Conservation (phyloP, 1,140 invertebrate genomes). For the Palaemon carinicauda region DNA sequence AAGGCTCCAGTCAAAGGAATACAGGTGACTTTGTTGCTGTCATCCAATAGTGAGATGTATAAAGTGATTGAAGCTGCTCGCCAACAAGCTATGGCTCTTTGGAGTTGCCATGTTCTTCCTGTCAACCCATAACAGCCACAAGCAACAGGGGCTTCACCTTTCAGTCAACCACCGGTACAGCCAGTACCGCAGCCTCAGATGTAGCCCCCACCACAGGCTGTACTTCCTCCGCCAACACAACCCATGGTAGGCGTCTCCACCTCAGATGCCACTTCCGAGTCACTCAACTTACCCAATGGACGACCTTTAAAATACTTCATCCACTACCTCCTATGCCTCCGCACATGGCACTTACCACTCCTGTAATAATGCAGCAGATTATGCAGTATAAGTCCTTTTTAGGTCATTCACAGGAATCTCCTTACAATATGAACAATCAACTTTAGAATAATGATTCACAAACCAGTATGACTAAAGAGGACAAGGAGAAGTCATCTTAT, state of each 20-base stretch:
- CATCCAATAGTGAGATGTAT: slow-evolving; percentile 95
- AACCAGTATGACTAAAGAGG: background rate
- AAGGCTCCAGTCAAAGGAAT: slow-evolving; percentile 89
- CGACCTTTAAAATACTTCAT: background rate
- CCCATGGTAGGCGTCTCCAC: background rate
- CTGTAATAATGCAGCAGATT: background rate
- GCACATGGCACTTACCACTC: background rate
- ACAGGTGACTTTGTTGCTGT: slow-evolving; percentile 86
- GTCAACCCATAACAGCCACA: slow-evolving; percentile 43
- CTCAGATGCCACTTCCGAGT: background rate
- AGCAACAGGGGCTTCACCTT: background rate
- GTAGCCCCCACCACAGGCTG: background rate
- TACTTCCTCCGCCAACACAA: background rate
- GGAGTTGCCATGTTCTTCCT: slow-evolving; percentile 51
- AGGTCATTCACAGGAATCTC: no score
- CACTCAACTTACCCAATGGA: slow-evolving; percentile 6
- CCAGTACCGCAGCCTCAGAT: background rate
- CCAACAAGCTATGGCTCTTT: slow-evolving; percentile 69
- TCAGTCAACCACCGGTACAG: background rate
- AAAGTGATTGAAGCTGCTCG: slow-evolving; percentile 87
- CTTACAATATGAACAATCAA: no score
- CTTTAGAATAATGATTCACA: background rate
- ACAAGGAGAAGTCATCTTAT: slow-evolving; percentile 28
- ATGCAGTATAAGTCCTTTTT: background rate
- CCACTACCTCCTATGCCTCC: background rate